These are phyloP conservation scores for Agapornis roseicollis DNA, from an alignment of 2,113 vertebrate species.

Conservation along the genomic window DNA sequence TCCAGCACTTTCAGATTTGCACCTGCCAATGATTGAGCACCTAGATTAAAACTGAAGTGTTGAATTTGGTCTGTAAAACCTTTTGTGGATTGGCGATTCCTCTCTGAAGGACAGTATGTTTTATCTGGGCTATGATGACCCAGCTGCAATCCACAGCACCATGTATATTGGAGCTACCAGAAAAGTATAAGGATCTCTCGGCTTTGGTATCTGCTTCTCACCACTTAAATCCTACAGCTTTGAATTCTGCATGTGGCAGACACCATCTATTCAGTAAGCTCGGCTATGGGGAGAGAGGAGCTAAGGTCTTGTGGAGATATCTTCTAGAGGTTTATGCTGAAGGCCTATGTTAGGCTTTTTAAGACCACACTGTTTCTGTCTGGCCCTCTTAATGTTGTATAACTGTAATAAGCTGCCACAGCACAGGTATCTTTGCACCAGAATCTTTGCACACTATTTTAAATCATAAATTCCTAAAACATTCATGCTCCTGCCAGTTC, in stretches of 20 bases:
- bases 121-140: background rate
- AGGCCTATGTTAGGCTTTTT: background rate
- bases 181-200: background rate
- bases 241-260: background rate
- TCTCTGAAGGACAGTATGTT: background rate
- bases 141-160: background rate
- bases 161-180: background rate
- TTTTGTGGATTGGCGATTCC: background rate
- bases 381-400: background rate
- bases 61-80: background rate
- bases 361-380: background rate
- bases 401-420: background rate
- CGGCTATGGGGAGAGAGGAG: background rate
- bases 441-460: background rate
- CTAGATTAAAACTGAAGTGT: background rate
- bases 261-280: background rate
- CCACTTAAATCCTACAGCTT: background rate
- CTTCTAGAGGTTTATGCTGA: background rate
- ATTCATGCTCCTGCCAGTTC: background rate
- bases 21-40: background rate
- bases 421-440: background rate
- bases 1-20: background rate
- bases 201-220: background rate
- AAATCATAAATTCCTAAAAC: background rate
- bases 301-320: background rate